Conservation (phyloP, 37 sponge, comb jelly and placozoan genomes). For the Trichoplax adhaerens region DNA sequence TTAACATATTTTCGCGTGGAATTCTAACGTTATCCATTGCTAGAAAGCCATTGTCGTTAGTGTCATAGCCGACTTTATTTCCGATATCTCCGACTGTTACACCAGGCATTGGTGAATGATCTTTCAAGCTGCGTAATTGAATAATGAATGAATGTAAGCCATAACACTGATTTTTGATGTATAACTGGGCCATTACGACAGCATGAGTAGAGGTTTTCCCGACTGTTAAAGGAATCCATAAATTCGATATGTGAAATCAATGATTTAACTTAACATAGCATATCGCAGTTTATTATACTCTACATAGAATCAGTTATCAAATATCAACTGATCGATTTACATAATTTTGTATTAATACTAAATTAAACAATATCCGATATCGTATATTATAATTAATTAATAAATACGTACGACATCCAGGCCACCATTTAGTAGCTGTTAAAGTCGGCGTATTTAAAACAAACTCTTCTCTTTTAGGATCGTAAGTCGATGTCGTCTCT, state of each 20-base stretch:
- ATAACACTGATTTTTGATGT: constrained; percentile 42
- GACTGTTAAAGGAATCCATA: constrained; percentile 18
- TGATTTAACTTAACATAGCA: too few species aligned
- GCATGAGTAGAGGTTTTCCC: constrained; percentile 69
- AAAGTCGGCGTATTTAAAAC: constrained; percentile 63
- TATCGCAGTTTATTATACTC: too few species aligned
- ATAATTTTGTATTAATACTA: too few species aligned
- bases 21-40: constrained; percentile 54
- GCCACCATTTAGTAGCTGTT: constrained; percentile 83
- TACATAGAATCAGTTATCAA: too few species aligned
- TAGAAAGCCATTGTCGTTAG: constrained; percentile 78
- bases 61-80: constrained; percentile 66
- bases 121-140: constrained; percentile 62
- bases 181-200: constrained; percentile 55
- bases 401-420: constrained; percentile 51
- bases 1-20: constrained; percentile 78
- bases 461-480: constrained; percentile 61
- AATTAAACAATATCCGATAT: too few species aligned
- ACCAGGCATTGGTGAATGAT: constrained; percentile 76
- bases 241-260: too few species aligned
- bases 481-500: constrained; percentile 77
- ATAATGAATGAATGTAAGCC: constrained; percentile 70
- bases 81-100: constrained; percentile 84
- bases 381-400: too few species aligned
- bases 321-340: too few species aligned